Base-by-base conservation (phyloP, 2,113 vertebrate species). In the Pheucticus melanocephalus region DNA sequence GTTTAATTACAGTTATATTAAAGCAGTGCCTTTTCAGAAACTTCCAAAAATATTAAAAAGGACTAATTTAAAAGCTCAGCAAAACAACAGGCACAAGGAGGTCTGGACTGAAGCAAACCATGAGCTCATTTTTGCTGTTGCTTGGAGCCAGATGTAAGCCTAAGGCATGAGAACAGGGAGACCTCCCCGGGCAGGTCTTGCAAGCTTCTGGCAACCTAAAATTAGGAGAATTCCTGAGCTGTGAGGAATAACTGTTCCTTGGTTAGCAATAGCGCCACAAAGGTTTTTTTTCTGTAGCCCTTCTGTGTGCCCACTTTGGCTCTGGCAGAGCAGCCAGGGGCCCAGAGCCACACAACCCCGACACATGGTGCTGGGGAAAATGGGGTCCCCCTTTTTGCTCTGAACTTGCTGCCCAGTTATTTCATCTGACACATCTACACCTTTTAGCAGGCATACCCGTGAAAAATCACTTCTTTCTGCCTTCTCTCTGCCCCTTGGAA, bases 11-110 rank as follows among this genome's bases (percentile, higher is more conserved):
- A 93, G 88, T 94, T 97, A 90, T 84, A 96, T 95, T 94, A 94
- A 97, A 96, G 95, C 76, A 95, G 92, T 91, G 82, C 83, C 91
- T 97, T 78, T 66, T 81, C 91, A 96, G 96, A 97, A 98, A 94
- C 78, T 59, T 97, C 93, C 88, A 96, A 96, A 97, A 98, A 97
- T 95, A 97, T 93, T 95, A 97, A 94, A 95, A 87, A 83, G 48
- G 44, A 63, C 60, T 97, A 92, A 96, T 95, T 97, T 97, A 97
- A 96, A 97, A 97, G 82, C 95, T 97, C 92, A 75, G 68, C 50
- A 87, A 69, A 77, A 63, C 27, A 93, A 82, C 25, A 80, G 71
- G 53, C 30, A 50, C 12, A 39, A 86, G 39, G 39, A 86, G 6
- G 35, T 54, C 37, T 65, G 42, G 30, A 37, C 30, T 78, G 23